phyloP scores from a whole-genome alignment of 1,140 invertebrate genomes.

The Caerostris extrusa region DNA sequence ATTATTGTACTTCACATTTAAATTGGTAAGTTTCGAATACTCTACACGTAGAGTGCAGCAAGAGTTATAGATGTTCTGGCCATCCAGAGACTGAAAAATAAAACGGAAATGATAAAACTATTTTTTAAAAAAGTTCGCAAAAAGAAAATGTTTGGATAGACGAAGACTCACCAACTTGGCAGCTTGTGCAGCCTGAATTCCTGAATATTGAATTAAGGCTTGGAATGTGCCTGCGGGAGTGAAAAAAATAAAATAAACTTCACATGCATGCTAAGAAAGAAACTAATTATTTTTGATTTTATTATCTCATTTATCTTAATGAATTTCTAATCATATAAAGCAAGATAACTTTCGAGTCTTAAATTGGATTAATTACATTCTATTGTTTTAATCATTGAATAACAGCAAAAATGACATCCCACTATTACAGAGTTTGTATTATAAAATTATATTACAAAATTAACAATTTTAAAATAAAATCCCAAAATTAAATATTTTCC shows the following conservation, averaged over 20 bases:
- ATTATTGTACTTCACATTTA: constrained; percentile 99
- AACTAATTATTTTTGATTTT: too few species aligned
- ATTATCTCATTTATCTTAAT: too few species aligned
- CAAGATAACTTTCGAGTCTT: neutral
- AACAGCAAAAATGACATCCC: too few species aligned
- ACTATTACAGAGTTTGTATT: too few species aligned
- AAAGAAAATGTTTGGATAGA: neutral
- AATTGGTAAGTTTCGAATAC: constrained; percentile 97
- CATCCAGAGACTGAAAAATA: constrained; percentile 91
- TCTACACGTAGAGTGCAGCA: constrained; percentile 99
- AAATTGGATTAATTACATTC: too few species aligned
- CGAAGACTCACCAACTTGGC: constrained; percentile 92
- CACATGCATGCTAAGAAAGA: neutral
- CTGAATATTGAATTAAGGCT: constrained; percentile 98
- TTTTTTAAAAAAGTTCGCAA: neutral
- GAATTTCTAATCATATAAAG: neutral
- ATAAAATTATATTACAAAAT: too few species aligned
- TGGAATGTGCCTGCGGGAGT: constrained; percentile 95
- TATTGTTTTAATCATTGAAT: too few species aligned
- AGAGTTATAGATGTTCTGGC: constrained; percentile 99
- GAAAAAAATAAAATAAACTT: neutral
- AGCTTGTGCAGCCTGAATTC: constrained; percentile 96
- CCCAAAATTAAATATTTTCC: too few species aligned
- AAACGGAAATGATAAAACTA: neutral
- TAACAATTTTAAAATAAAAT: neutral